Base-by-base conservation (phyloP, 2,888 invertebrate species). In the Malthinus seriepunctatus region DNA sequence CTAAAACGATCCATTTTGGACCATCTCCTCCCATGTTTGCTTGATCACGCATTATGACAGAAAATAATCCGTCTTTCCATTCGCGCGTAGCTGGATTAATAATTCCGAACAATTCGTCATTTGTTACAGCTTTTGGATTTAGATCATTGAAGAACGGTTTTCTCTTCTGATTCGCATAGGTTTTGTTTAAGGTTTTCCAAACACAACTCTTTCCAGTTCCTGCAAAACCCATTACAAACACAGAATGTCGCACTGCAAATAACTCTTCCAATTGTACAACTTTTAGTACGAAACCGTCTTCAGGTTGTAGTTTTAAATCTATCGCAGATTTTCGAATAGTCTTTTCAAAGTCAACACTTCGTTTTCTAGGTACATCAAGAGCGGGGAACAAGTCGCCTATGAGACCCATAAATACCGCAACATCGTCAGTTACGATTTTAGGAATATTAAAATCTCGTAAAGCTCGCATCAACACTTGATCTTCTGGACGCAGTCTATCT, bases 121-220 rank as follows among this genome's bases (percentile, higher is more conserved):
- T 96, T 1, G 96, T 95, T 5, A 97, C 96, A 8, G 95, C 95
- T 77, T 97, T 96, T 0, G 97, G 96, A 76, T 96, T 95, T n/a
- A 97, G 81, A 76, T 97, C 97, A 70, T 91, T 90, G 67, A 88
- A 94, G 63, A 87, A 80, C 0, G 96, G 96, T 73, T 92, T 94
- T 55, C 84, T 77, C 74, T 91, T 92, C 67, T 90, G 82, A 81
- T 94, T 92, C 49, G 82, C 77, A 76, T 96, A 94, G 0, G 95
- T 95, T 69, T 84, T 87, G 71, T 88, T 86, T 1, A 97, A 81
- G 0, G 95, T 93, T 75, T 92, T 93, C 95, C 96, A 97, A 0
- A 97, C 91, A 83, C 91, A 89, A 0, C 91, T 88, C 77, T 96
- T 97, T 9, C 97, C 97, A 3, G 95, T 94, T 2, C 97, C 97